Percentiles rank a stretch among this genome's conserved stretches.
Evolutionary conservation across 64 coral and sea anemone genomes (phyloP).

Genomic region (Montipora sp.): DNA sequence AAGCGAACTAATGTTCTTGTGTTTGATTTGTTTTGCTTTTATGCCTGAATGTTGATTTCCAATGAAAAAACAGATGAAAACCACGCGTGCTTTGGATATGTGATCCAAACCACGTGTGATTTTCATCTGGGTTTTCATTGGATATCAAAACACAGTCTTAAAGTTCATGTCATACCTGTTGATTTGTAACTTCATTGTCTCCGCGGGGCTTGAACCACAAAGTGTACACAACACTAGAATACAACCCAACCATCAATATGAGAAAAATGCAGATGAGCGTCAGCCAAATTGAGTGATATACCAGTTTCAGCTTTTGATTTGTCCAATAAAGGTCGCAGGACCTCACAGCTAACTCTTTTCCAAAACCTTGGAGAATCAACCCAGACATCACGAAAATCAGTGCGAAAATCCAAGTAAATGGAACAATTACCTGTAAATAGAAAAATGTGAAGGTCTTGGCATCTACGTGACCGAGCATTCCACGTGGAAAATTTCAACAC

Average conservation of each 20-base stretch:
- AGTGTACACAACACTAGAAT: conserved; percentile 31
- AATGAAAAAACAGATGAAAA: too few species aligned
- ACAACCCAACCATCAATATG: conserved; percentile 12
- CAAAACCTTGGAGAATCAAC: neutral
- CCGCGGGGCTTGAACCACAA: conserved; percentile 43
- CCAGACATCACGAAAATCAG: neutral
- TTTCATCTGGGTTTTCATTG: too few species aligned
- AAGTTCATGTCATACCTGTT: too few species aligned
- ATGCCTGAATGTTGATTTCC: too few species aligned
- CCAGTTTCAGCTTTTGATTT: neutral
- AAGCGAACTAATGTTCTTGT: too few species aligned
- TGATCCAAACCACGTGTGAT: too few species aligned
- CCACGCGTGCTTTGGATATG: too few species aligned
- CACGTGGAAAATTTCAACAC: too few species aligned
- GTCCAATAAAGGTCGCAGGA: conserved; percentile 11
- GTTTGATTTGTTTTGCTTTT: too few species aligned
- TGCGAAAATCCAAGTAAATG: neutral
- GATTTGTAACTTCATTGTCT: neutral
- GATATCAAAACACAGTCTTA: too few species aligned
- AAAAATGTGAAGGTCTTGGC: too few species aligned
- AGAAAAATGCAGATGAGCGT: conserved; percentile 12
- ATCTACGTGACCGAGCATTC: too few species aligned
- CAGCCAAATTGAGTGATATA: neutral
- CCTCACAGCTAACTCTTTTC: neutral
- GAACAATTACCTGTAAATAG: neutral